Percentiles rank a stretch among this genome's conserved stretches.
phyloP scores from a whole-genome alignment of 1,140 invertebrate genomes.

The Dryas iulia region DNA sequence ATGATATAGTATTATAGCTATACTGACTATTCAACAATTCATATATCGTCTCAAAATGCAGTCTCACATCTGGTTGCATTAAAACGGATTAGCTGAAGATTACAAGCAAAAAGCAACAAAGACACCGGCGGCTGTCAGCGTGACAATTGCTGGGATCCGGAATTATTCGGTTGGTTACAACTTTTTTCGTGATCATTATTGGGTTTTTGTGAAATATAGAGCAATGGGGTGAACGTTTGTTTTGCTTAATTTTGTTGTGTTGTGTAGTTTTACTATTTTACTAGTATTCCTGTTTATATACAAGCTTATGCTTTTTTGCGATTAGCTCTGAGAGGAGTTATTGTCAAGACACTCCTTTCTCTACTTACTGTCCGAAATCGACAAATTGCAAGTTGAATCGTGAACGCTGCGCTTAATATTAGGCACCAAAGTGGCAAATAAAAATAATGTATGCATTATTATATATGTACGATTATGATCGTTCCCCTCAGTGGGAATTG shows the following conservation, averaged over 20 bases:
- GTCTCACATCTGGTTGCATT: conserved; percentile 72
- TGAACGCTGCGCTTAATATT: too few relatives aligned
- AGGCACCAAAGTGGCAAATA: too few relatives aligned
- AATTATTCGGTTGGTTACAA: conserved; percentile 68
- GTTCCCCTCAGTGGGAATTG: too few relatives aligned
- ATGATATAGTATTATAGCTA: neutral
- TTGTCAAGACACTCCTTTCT: too few relatives aligned
- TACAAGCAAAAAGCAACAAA: conserved; percentile 71
- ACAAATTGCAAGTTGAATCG: too few relatives aligned
- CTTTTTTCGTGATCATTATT: conserved; percentile 49
- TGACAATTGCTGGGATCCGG: conserved; percentile 68
- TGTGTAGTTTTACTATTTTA: too few relatives aligned
- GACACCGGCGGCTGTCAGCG: conserved; percentile 66
- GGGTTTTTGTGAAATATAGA: conserved; percentile 40
- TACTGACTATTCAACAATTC: neutral
- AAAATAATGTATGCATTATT: too few relatives aligned
- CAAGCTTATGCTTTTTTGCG: too few relatives aligned
- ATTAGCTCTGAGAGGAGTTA: too few relatives aligned
- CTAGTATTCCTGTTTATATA: too few relatives aligned
- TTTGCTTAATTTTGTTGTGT: neutral
- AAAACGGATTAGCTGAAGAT: conserved; percentile 76
- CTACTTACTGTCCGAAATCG: too few relatives aligned
- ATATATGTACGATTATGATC: too few relatives aligned
- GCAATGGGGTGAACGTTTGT: conserved; percentile 22
- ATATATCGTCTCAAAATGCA: conserved; percentile 34